Percentiles rank a stretch among this genome's conserved stretches.
Conservation (phyloP, 2,888 invertebrate species). For the Eupithecia inturbata region DNA sequence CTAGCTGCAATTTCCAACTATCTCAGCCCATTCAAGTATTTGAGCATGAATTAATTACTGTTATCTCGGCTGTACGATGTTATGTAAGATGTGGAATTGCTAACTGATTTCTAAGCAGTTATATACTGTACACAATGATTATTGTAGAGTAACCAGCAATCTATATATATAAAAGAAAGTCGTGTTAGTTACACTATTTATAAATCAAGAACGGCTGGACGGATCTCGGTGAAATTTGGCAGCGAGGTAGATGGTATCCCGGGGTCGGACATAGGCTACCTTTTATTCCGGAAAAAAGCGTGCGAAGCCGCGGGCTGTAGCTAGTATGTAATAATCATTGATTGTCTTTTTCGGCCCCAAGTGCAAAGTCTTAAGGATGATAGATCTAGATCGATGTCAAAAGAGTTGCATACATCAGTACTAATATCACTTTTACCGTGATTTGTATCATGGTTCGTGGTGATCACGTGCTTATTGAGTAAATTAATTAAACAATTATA, state of each 20-base stretch:
- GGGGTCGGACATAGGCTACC: too few species aligned
- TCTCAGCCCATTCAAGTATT: background rate
- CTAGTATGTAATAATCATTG: background rate
- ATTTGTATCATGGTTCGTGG: background rate
- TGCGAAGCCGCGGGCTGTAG: too few species aligned
- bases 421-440: background rate
- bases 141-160: background rate
- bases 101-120: background rate
- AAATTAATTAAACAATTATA: background rate
- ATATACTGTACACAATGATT: background rate
- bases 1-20: background rate
- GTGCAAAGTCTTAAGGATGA: background rate
- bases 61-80: conserved; percentile 24
- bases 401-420: background rate
- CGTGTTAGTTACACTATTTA: too few species aligned
- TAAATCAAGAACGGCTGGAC: too few species aligned
- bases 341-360: background rate
- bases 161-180: too few species aligned
- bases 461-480: too few species aligned
- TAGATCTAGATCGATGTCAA: background rate
- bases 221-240: too few species aligned
- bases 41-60: conserved; percentile 32
- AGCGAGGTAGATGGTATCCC: too few species aligned
- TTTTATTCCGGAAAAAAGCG: too few species aligned
- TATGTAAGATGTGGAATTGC: conserved; percentile 6